phyloP scores from a whole-genome alignment of 23 tunicate genomes.

The Styela clava region DNA sequence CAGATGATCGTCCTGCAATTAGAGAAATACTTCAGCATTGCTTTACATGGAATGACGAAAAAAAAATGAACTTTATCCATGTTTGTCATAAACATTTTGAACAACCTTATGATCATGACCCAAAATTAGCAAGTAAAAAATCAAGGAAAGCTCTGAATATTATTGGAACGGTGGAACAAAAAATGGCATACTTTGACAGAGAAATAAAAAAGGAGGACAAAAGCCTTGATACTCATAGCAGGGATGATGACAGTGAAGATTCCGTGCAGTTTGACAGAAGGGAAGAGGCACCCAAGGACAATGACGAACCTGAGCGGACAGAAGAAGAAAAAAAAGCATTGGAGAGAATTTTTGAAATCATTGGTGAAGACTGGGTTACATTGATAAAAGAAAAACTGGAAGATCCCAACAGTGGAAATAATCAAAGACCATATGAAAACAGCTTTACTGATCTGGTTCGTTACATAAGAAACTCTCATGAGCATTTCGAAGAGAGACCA shows the following conservation, averaged over 20 bases:
- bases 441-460: neutral
- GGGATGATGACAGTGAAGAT: neutral
- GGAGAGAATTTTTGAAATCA: neutral
- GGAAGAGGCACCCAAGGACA: no score
- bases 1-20: neutral
- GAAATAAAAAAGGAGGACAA: neutral
- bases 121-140: neutral
- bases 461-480: neutral
- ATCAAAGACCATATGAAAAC: neutral
- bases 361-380: neutral
- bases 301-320: no score
- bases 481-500: neutral
- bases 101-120: neutral
- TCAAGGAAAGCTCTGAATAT: neutral
- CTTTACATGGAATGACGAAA: neutral
- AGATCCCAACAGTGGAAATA: no score
- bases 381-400: no score
- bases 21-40: neutral
- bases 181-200: neutral
- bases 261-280: no score
- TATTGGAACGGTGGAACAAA: neutral
- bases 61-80: neutral
- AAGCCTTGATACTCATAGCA: neutral
- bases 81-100: neutral
- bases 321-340: neutral